phyloP scores from a whole-genome alignment of 2,888 invertebrate genomes.

The Caenorhabditis plicata region DNA sequence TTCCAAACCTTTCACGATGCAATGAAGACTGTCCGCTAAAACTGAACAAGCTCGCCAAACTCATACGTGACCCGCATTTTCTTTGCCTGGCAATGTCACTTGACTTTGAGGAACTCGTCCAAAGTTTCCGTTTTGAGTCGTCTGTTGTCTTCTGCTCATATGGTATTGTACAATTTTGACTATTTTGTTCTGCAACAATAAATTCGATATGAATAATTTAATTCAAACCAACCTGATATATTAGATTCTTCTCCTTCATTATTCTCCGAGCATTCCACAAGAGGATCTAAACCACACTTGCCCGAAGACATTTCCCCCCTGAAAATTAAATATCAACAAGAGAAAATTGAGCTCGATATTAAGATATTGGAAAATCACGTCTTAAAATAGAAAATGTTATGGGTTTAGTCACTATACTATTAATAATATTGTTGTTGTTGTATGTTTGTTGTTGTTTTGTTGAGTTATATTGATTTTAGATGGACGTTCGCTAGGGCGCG shows the following conservation, averaged over 20 bases:
- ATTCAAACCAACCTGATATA: constrained; percentile 10
- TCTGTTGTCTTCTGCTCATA: neutral
- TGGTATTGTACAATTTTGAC: constrained; percentile 2
- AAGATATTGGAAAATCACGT: no score
- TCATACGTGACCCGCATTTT: constrained; percentile 37
- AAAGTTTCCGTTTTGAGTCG: constrained; percentile 12
- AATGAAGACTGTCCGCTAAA: constrained; percentile 31
- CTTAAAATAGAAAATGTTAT: no score
- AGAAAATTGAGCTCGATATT: no score
- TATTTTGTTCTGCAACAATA: constrained; percentile 1
- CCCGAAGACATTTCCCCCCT: no score
- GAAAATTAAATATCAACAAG: no score
- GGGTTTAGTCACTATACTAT: no score
- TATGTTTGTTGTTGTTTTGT: no score
- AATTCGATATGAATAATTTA: constrained; percentile 27
- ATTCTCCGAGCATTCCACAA: constrained; percentile 34
- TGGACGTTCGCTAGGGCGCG: no score
- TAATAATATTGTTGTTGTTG: no score
- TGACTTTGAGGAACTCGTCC: constrained; percentile 25
- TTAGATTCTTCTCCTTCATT: constrained; percentile 19
- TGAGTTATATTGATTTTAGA: no score
- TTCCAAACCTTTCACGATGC: constrained; percentile 34
- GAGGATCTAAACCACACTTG: constrained; percentile 37
- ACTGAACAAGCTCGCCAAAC: constrained; percentile 39
- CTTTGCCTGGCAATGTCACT: constrained; percentile 18